Percentiles rank a stretch among this genome's conserved stretches.
Evolutionary conservation across 2,113 vertebrate species (phyloP).

Genomic region (Tachuris rubrigastra): DNA sequence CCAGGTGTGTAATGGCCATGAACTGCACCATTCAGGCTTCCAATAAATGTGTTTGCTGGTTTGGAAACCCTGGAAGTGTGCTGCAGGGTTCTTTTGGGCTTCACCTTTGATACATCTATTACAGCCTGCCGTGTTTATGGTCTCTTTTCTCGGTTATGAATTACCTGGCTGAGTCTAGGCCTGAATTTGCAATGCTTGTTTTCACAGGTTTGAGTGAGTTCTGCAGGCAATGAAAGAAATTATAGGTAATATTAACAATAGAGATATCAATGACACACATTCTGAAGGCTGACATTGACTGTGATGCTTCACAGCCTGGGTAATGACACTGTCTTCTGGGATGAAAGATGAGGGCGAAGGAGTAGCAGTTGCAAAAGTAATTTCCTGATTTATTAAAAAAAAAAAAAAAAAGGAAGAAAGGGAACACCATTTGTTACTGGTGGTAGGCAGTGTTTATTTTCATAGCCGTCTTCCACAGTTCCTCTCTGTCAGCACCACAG

Average conservation of each 20-base stretch:
- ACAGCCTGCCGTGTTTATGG: neutral
- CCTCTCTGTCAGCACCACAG: neutral
- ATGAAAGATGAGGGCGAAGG: neutral
- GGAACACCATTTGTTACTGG: neutral
- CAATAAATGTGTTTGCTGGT: neutral
- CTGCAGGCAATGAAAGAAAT: constrained; percentile 44
- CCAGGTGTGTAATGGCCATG: neutral
- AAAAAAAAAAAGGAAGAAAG: neutral
- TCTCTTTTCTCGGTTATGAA: neutral
- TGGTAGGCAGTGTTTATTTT: neutral
- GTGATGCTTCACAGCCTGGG: constrained; percentile 61
- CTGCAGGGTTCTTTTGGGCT: neutral
- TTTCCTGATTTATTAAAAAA: neutral
- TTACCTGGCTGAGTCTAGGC: neutral
- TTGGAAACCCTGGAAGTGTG: neutral
- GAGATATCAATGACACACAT: constrained; percentile 27
- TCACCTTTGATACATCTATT: neutral
- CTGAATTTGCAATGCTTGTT: neutral
- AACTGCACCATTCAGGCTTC: neutral
- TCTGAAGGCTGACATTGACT: constrained; percentile 65
- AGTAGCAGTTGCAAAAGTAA: constrained; percentile 1
- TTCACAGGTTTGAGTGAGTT: constrained; percentile 38
- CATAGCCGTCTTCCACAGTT: neutral
- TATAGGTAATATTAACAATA: neutral
- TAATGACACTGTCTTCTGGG: neutral